Percentiles rank a stretch among this genome's conserved stretches.
phyloP scores from a whole-genome alignment of 2,888 invertebrate genomes.

The Aelia acuminata region DNA sequence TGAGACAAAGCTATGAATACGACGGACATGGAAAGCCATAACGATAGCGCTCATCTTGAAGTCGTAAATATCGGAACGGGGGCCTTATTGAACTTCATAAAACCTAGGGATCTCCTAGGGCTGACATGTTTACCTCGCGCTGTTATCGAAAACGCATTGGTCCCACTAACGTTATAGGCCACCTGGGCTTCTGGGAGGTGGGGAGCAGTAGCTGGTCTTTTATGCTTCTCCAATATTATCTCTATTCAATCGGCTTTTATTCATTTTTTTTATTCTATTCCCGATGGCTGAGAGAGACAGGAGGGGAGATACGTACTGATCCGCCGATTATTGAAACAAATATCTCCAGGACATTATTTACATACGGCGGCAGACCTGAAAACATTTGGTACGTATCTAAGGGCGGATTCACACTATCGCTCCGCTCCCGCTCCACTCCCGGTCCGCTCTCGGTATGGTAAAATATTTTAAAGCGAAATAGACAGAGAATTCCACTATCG shows the following conservation, averaged over 20 bases:
- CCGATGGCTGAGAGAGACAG: not conserved
- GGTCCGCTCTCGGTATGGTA: no score
- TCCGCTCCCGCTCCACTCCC: no score
- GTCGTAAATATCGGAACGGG: not conserved
- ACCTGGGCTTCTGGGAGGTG: not conserved
- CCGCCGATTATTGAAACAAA: not conserved
- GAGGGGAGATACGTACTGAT: not conserved
- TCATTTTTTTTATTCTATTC: slow-evolving; percentile 32
- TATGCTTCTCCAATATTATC: slow-evolving; percentile 29
- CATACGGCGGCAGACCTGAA: not conserved
- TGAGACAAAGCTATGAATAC: slow-evolving; percentile 5
- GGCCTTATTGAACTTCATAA: slow-evolving; percentile 40
- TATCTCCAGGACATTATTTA: not conserved
- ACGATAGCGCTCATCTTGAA: slow-evolving; percentile 18
- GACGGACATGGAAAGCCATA: not conserved
- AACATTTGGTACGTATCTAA: no score
- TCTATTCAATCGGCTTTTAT: slow-evolving; percentile 17
- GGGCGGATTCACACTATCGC: no score
- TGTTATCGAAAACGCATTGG: slow-evolving; percentile 48
- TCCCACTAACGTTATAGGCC: not conserved
- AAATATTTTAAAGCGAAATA: no score
- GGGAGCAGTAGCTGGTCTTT: not conserved
- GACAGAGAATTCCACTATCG: no score
- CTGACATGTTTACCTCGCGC: slow-evolving; percentile 9
- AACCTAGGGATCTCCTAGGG: not conserved